Evolutionary conservation across 2,888 invertebrate genomes (phyloP), one percentile per base, ranked within the genome.

Genomic region (Himalopsyche japonica): DNA sequence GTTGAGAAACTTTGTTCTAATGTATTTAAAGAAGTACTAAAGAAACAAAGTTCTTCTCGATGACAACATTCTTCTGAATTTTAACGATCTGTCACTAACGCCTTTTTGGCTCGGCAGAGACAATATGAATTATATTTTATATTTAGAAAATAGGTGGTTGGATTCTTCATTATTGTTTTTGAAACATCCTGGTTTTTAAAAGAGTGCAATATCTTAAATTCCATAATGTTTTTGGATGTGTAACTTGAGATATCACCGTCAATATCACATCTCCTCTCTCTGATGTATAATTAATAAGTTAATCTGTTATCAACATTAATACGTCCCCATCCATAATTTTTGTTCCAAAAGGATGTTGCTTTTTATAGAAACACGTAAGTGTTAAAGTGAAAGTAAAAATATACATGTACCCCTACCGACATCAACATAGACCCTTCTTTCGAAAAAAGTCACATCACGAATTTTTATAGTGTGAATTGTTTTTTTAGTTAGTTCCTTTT

Each of bases 331-430:
- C 70, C 70, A 30, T 70, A 70, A 70, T 81, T 85, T 85, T 81
- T 85, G 83, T 85, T 85, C 49, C 83, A 81, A 81, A 84, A 85
- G 85, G 85, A 85, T 85, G 85, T 85, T 85, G 85, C 83, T 83
- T 83, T 85, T 85, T 82, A 82, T 83, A 85, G 80, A 77, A 57
- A 79, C 85, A 84, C 80, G 85, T 85, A 85, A 85, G 85, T 85
- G 83, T 76, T 37, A 79, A 81, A 79, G 32, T 82, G 83, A 76
- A 82, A 77, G 81, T 78, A 49, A 79, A 82, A 32, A 49, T 83
- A 82, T 85, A 49, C 83, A 82, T 85, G 85, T 85, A 48, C 82
- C 85, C 84, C 80, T 49, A 24, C 70, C 70, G 15, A 70, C 27
- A 27, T 70, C 10, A 27, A 70, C 27, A 70, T 70, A 70, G 70